A percentile compares a stretch with the other conserved stretches of the same genome.
Conservation (phyloP, 2,888 invertebrate genomes). For the Cheiracanthium punctorium region DNA sequence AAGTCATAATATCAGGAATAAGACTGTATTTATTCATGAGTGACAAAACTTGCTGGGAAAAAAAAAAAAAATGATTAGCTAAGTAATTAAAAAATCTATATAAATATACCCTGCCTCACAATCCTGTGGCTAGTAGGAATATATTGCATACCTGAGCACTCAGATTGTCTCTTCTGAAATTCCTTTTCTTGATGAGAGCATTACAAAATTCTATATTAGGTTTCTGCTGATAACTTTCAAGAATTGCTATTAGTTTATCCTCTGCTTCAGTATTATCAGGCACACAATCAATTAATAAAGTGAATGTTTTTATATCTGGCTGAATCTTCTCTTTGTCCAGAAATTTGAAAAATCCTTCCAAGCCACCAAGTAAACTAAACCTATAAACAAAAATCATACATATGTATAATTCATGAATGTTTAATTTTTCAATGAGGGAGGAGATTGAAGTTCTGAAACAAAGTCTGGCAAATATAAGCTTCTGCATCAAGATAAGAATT, state of each 20-base stretch:
- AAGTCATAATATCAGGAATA: constrained; percentile 86
- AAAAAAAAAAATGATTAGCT: constrained; percentile 8
- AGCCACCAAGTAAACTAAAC: constrained; percentile 83
- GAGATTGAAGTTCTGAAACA: too few species aligned
- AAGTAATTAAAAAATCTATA: neutral
- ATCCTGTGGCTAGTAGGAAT: neutral
- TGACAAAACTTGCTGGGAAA: constrained; percentile 77
- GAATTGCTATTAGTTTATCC: constrained; percentile 80
- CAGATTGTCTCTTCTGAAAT: constrained; percentile 82
- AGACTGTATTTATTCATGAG: constrained; percentile 77
- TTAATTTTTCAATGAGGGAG: too few species aligned
- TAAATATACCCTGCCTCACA: too few species aligned
- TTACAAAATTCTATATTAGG: constrained; percentile 90
- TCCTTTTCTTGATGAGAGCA: constrained; percentile 88
- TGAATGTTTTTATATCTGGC: constrained; percentile 88
- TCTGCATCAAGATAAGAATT: too few species aligned
- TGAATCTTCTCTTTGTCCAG: constrained; percentile 83
- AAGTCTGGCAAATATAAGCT: too few species aligned
- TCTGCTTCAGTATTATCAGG: constrained; percentile 83
- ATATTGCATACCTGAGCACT: constrained; percentile 82
- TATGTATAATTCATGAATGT: neutral
- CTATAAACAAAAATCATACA: constrained; percentile 8
- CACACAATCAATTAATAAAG: constrained; percentile 84
- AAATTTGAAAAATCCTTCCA: constrained; percentile 83
- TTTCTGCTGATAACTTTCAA: constrained; percentile 80